These are phyloP conservation scores for Chrysotoxum bicinctum DNA, from an alignment of 2,888 invertebrate genomes.

Conservation along the genomic window DNA sequence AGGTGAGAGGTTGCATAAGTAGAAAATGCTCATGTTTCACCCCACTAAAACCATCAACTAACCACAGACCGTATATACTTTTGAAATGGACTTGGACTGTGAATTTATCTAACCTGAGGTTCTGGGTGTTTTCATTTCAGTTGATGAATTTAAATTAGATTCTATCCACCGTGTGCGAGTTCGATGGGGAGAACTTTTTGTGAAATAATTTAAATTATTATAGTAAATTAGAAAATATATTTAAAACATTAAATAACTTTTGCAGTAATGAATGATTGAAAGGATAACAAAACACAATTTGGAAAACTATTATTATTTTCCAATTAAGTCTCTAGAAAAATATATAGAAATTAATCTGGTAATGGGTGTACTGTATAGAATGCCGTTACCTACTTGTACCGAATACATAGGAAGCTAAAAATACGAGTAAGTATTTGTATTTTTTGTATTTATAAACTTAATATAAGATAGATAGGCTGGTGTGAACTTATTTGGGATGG, in stretches of 20 bases:
- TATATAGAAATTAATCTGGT: too few relatives aligned
- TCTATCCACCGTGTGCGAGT: neutral
- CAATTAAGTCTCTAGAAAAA: too few relatives aligned
- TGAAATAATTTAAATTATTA: neutral
- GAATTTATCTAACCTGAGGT: conserved; percentile 7
- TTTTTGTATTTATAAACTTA: too few relatives aligned
- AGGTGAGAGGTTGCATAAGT: neutral
- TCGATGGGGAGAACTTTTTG: neutral
- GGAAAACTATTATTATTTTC: too few relatives aligned
- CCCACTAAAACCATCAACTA: neutral
- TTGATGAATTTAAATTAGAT: conserved; percentile 46
- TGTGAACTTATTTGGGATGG: too few relatives aligned
- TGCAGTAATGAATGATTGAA: neutral
- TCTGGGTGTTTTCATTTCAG: conserved; percentile 11
- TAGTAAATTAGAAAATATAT: neutral
- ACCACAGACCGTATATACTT: conserved; percentile 15
- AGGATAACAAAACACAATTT: too few relatives aligned
- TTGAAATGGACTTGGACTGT: conserved; percentile 16
- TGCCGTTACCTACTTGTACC: too few relatives aligned
- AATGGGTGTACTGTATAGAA: too few relatives aligned
- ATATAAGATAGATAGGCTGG: too few relatives aligned
- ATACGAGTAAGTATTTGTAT: too few relatives aligned
- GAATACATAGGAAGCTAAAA: too few relatives aligned
- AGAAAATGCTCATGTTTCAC: neutral
- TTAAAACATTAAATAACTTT: neutral